Base-by-base conservation (phyloP, 2,888 invertebrate species). In the Hypercompe scribonia region DNA sequence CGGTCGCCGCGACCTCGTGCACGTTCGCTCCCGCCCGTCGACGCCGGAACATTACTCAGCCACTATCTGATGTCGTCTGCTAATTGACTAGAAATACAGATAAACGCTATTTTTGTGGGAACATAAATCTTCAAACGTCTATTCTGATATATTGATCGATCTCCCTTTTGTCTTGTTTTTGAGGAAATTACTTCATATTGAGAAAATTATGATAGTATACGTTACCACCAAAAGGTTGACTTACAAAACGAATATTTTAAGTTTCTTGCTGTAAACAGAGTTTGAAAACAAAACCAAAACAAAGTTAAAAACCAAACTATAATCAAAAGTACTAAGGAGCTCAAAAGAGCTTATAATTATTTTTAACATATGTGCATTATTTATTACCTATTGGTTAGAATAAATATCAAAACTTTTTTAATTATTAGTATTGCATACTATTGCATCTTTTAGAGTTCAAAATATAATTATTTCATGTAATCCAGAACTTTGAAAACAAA, bases 71-170 rank as follows among this genome's bases (percentile, higher is more conserved):
- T 93, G 90, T 88, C 90, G 92, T 91, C 89, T 90, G 92, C 93
- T 95, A 95, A 95, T 95, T 95, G 95, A 94, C 94, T 93, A 95
- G 95, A 95, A 95, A 92, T 91, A 90, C 89, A 91, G 94, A 95
- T 94, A 93, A 93, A 92, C 86, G 89, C 89, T 91, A 93, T 93
- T 94, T 93, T 93, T 91, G 91, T 87, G 82, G 84, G 73, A 72
- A 84, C 89, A 90, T 91, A 88, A 91, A 92, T 91, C 91, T 90
- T 88, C 85, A 84, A 87, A 89, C 81, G 83, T 78, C 80, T 81
- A 78, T 77, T 79, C 82, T 84, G 84, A 86, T 84, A 83, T 83
- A 83, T 78, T 69, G 79, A 80, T 85, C 84, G 75, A 78, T 82
- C 74, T 76, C 72, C 71, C 69, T 76, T 54, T 54, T 81, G 76